phyloP scores from a whole-genome alignment of 2,797 vertebrate genomes.

The Pelodytes ibericus region DNA sequence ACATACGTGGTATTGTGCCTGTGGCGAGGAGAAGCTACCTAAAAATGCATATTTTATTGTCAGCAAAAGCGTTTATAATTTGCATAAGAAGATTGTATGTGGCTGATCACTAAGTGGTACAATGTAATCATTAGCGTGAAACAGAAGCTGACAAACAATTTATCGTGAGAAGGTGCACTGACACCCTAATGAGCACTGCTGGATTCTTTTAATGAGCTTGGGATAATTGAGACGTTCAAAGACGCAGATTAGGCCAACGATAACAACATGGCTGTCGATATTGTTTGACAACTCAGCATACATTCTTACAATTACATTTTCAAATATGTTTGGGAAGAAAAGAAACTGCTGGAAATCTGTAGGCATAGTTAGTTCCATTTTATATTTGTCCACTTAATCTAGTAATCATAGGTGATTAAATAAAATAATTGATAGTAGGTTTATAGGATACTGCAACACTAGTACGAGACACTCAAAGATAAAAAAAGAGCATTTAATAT shows the following conservation, averaged over 20 bases:
- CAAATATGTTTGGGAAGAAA: neutral
- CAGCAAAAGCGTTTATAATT: neutral
- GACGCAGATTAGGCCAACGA: conserved; percentile 9
- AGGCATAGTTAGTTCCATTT: neutral
- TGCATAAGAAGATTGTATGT: neutral
- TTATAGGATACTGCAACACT: too few relatives aligned
- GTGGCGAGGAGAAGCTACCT: too few relatives aligned
- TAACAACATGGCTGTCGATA: conserved; percentile 10
- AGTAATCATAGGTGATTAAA: too few relatives aligned
- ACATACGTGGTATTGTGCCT: too few relatives aligned
- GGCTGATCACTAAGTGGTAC: conserved; percentile 15
- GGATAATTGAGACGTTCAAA: neutral
- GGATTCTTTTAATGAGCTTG: conserved; percentile 36
- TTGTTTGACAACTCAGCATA: neutral
- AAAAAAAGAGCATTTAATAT: too few relatives aligned
- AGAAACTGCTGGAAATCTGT: neutral
- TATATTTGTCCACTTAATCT: neutral
- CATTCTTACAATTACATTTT: neutral
- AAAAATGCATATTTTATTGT: too few relatives aligned
- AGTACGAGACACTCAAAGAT: too few relatives aligned
- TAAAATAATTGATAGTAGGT: too few relatives aligned
- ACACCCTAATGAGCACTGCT: conserved; percentile 39
- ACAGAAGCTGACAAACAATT: conserved; percentile 25
- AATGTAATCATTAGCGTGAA: conserved; percentile 30
- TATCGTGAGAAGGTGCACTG: neutral